A percentile compares a stretch with the other conserved stretches of the same genome.
These are phyloP conservation scores for Dicentrarchus labrax DNA, from an alignment of 2,113 vertebrate species.

Conservation along the genomic window DNA sequence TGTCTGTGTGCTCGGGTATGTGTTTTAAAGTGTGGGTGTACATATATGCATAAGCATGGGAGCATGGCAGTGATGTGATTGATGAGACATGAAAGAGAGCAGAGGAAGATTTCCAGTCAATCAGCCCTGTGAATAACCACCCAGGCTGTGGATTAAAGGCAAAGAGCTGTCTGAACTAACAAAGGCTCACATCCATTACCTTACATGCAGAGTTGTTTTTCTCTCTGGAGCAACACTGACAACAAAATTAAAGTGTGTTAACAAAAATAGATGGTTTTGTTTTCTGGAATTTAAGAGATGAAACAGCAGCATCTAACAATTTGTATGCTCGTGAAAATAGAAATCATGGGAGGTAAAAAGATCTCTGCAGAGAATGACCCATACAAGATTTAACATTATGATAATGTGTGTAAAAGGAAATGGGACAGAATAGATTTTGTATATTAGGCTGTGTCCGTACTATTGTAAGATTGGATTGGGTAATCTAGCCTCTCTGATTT, in stretches of 20 bases:
- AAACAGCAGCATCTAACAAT: conserved; percentile 60
- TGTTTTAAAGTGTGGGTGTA: conserved; percentile 6
- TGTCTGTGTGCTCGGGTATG: background rate
- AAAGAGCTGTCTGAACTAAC: conserved; percentile 72
- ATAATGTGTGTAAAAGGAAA: conserved; percentile 29
- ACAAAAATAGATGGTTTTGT: conserved; percentile 79
- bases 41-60: conserved; percentile 50
- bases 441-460: conserved; percentile 1
- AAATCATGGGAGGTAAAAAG: conserved; percentile 42
- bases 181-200: conserved; percentile 74
- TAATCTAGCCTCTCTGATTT: conserved; percentile 3
- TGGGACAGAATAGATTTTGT: background rate
- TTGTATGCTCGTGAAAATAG: conserved; percentile 32
- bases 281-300: conserved; percentile 65
- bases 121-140: conserved; percentile 72
- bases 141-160: conserved; percentile 76
- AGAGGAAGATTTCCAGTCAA: conserved; percentile 75
- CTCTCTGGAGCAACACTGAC: conserved; percentile 70
- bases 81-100: conserved; percentile 75
- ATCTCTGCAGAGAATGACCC: conserved; percentile 46
- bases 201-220: conserved; percentile 66
- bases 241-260: conserved; percentile 74
- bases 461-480: conserved; percentile 6
- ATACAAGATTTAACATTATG: conserved; percentile 30
- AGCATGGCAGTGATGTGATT: conserved; percentile 73